Evolutionary conservation across 2,113 vertebrate species (phyloP).

Genomic region (Odontophorus gujanensis): DNA sequence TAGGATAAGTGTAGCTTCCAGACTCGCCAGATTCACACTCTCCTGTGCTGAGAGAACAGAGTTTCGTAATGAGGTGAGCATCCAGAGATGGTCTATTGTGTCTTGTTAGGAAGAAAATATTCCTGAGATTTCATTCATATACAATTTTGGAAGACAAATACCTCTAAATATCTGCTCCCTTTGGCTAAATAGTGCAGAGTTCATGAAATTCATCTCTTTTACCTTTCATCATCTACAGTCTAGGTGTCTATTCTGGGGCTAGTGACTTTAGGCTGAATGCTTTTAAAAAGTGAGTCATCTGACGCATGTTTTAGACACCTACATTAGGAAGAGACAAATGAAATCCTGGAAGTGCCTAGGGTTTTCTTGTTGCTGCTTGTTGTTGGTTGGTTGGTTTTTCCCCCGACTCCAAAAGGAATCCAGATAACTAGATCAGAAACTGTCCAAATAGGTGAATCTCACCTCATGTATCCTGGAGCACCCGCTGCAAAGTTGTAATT

Average conservation of each 20-base stretch:
- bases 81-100: not conserved
- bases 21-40: not conserved
- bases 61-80: not conserved
- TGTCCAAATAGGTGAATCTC: not conserved
- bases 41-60: not conserved
- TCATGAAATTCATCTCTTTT: not conserved
- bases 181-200: not conserved
- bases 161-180: not conserved
- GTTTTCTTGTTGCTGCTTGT: not conserved
- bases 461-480: not conserved
- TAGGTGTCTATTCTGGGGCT: not conserved
- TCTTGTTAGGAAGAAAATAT: not conserved
- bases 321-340: not conserved
- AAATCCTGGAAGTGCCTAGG: not conserved
- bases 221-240: not conserved
- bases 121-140: slow-evolving; percentile 12
- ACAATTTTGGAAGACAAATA: slow-evolving; percentile 21
- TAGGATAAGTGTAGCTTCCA: not conserved
- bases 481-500: not conserved
- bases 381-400: not conserved
- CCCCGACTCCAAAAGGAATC: not conserved
- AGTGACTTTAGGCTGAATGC: not conserved
- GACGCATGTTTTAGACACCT: not conserved
- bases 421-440: not conserved
- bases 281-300: slow-evolving; percentile 35